Percentiles rank a stretch among this genome's conserved stretches.
phyloP scores from a whole-genome alignment of 2,113 vertebrate genomes.

The Oxyruncus cristatus region DNA sequence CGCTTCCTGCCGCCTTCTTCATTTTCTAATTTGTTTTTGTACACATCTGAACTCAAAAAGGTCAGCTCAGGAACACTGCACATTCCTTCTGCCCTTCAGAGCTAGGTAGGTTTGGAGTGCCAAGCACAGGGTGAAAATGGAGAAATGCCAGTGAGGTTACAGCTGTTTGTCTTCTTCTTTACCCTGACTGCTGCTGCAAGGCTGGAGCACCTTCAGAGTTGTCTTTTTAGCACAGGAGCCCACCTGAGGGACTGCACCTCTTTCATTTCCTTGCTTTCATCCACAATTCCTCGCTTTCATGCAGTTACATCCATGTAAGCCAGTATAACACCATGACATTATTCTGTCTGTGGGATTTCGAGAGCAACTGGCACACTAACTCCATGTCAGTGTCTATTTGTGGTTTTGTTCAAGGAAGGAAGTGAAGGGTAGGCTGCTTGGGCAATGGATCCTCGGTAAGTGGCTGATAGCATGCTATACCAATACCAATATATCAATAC shows the following conservation, averaged over 20 bases:
- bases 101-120: neutral
- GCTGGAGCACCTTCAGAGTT: neutral
- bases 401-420: neutral
- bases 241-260: neutral
- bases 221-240: neutral
- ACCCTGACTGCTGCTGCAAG: neutral
- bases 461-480: neutral
- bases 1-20: neutral
- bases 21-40: slow-evolving; percentile 9
- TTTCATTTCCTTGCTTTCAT: neutral
- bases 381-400: neutral
- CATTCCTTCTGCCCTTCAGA: neutral
- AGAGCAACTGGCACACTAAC: neutral
- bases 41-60: neutral
- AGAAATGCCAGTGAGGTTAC: neutral
- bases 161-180: neutral
- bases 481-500: no score
- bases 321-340: neutral
- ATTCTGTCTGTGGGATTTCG: neutral
- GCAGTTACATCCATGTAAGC: neutral
- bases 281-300: neutral
- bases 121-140: neutral
- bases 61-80: neutral
- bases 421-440: neutral
- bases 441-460: neutral